Base-by-base conservation (phyloP, 2,888 invertebrate genomes). In the Pantelozetes paolii region DNA sequence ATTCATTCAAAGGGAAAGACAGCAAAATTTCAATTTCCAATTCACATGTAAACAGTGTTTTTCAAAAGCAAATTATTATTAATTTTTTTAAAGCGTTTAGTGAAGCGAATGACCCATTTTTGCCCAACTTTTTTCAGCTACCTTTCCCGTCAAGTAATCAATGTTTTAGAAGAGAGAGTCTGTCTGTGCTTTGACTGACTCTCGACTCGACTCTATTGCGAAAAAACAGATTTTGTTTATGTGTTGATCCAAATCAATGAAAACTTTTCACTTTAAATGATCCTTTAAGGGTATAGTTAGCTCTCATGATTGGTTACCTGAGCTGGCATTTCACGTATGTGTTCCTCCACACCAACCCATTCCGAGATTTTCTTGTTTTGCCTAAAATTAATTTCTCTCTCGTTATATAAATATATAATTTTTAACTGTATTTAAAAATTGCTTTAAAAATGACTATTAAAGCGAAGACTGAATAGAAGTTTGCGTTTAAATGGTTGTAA, bases 61-160 rank as follows among this genome's bases (percentile, higher is more conserved):
- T 50, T 50, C 50, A 50, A 50, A 15, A 9, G 57, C 30, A 59
- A 59, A 59, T 30, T 13, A 28, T 59, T 59, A 59, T 59, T 3
- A 59, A 59, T 59, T 28, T 59, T 59, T 59, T 59, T 64, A 1
- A 64, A 36, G 36, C 28, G 9, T 30, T 64, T 13, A 64, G n/a
- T 36, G 36, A 36, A 64, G 40, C 64, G 40, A 64, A 64, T 64
- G 64, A 64, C 64, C 64, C 64, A 64, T 64, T 36, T 64, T 18
- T 36, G 2, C 18, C 28, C 3, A 30, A 57, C 23, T 3, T n/a
- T 26, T 20, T 28, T 15, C 9, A 59, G 57, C 2, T 18, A 18
- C 28, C 8, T 26, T 28, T 59, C 15, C n/a, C 6, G 5, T 36
- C 6, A 36, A 36, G 5, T 36, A 18, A 45, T 45, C 45, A 3